A percentile compares a stretch with the other conserved stretches of the same genome.
Conservation (phyloP, 1,140 invertebrate genomes). For the Orchesella cincta region DNA sequence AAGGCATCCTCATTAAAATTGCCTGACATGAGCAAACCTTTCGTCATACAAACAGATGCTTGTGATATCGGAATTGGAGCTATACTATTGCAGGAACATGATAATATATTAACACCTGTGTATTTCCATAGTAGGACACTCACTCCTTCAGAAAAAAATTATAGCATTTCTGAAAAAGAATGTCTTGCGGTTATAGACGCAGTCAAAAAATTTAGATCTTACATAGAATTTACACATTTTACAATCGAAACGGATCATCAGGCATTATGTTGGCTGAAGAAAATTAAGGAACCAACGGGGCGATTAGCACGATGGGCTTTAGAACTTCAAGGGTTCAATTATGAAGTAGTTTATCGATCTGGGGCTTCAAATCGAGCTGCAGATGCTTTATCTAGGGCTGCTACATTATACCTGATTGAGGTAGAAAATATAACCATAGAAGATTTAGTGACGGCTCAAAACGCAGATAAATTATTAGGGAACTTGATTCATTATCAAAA, state of each 20-base stretch:
- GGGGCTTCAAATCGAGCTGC: not conserved
- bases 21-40: conserved; percentile 45
- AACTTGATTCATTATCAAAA: not conserved
- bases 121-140: conserved; percentile 52
- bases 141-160: conserved; percentile 40
- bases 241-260: conserved; percentile 56
- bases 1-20: conserved; percentile 1
- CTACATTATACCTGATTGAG: not conserved
- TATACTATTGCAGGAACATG: conserved; percentile 34
- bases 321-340: conserved; percentile 32
- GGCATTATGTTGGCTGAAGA: conserved; percentile 57
- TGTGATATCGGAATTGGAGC: conserved; percentile 9
- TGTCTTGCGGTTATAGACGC: conserved; percentile 55
- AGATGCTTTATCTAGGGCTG: not conserved
- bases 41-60: conserved; percentile 43
- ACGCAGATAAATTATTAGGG: not conserved
- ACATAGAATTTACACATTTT: conserved; percentile 55
- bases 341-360: conserved; percentile 53
- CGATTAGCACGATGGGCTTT: conserved; percentile 46
- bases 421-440: not conserved
- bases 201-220: conserved; percentile 57
- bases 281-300: conserved; percentile 34
- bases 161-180: conserved; percentile 55
- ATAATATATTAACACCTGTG: conserved; percentile 43
- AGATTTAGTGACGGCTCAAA: not conserved